These are phyloP conservation scores for Morus bassanus DNA, from an alignment of 2,797 vertebrate genomes.

Conservation along the genomic window DNA sequence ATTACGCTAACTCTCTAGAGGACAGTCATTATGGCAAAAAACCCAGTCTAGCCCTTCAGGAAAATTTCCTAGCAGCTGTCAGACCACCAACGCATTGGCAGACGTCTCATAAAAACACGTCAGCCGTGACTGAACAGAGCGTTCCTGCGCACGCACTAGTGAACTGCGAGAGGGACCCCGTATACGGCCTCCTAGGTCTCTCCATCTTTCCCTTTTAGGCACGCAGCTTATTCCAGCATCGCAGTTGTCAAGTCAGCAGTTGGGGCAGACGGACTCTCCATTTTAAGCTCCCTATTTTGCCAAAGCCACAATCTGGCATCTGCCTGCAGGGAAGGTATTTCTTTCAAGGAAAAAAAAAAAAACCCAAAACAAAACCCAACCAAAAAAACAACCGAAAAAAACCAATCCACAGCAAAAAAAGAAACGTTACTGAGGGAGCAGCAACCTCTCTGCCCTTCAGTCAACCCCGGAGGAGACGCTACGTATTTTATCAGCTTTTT, in stretches of 20 bases:
- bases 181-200: not conserved
- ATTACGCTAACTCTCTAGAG: not conserved
- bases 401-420: not conserved
- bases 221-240: not conserved
- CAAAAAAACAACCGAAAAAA: too few species aligned
- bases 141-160: fast-evolving
- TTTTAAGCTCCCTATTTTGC: not conserved
- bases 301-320: not conserved
- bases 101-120: not conserved
- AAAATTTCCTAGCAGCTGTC: not conserved
- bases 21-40: not conserved
- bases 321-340: not conserved
- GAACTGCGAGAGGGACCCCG: fast-evolving
- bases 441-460: not conserved
- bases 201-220: not conserved
- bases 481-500: not conserved
- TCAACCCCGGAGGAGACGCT: not conserved
- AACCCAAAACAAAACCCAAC: too few species aligned
- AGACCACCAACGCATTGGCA: not conserved
- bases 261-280: not conserved
- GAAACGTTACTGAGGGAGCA: not conserved
- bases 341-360: not conserved
- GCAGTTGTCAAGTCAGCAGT: not conserved
- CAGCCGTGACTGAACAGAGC: not conserved
- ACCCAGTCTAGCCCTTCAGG: not conserved